Conservation (phyloP, 2,888 invertebrate species). For the Slavum lentiscoides region DNA sequence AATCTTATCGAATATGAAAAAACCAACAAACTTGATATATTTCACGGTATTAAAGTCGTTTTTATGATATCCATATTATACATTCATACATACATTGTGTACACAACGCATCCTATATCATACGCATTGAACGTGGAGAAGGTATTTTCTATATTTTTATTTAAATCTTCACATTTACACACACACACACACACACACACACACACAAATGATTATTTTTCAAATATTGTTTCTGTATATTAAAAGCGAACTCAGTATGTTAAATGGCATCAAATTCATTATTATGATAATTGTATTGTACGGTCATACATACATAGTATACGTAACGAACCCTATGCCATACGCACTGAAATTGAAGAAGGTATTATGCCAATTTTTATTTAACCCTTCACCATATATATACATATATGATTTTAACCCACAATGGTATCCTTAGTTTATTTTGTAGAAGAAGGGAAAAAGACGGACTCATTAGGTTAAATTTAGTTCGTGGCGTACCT, state of each 20-base stretch:
- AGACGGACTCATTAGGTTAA: no score
- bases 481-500: no score
- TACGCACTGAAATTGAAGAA: neutral
- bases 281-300: neutral
- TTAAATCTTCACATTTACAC: no score
- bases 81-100: conserved; percentile 1
- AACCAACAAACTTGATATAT: conserved; percentile 13
- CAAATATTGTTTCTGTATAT: neutral
- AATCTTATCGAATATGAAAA: conserved; percentile 9
- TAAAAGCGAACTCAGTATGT: no score
- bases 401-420: no score
- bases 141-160: neutral
- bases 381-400: no score
- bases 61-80: neutral
- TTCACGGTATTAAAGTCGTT: conserved; percentile 1
- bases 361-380: neutral
- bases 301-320: conserved; percentile 1
- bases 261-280: neutral
- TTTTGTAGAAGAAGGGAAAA: no score
- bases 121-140: neutral
- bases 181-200: no score
- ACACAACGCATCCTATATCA: neutral
- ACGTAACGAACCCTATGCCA: neutral
- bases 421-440: no score
- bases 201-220: neutral